Percentiles rank a stretch among this genome's conserved stretches.
Evolutionary conservation across 2,888 invertebrate genomes (phyloP).

Genomic region (Scotopteryx bipunctaria): DNA sequence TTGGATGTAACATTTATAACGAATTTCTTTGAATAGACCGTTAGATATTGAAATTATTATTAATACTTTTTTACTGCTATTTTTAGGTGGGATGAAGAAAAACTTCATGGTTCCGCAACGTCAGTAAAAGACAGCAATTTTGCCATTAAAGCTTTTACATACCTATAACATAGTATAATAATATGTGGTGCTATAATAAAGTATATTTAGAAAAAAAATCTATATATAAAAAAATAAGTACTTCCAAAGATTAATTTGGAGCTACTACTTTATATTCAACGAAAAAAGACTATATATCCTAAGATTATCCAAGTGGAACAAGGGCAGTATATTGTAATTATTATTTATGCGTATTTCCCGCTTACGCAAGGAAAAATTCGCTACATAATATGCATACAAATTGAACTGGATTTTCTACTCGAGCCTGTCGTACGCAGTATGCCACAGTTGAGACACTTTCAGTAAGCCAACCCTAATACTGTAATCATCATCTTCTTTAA

Average conservation of each 20-base stretch:
- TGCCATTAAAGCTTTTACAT: too few species aligned
- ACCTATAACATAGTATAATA: too few species aligned
- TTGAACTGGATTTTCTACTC: slow-evolving; percentile 33
- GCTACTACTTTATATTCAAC: slow-evolving; percentile 6
- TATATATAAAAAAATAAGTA: too few species aligned
- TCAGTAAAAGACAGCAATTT: too few species aligned
- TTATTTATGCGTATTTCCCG: slow-evolving; percentile 26
- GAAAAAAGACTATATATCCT: slow-evolving; percentile 5
- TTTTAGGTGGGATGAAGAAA: too few species aligned
- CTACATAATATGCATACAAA: slow-evolving; percentile 28
- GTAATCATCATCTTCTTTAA: too few species aligned
- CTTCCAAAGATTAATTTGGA: neutral
- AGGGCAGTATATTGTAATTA: slow-evolving; percentile 13
- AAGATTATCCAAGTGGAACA: slow-evolving; percentile 13
- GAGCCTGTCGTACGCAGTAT: slow-evolving; percentile 22
- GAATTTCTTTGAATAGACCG: neutral
- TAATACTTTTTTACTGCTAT: too few species aligned
- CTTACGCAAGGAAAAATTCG: slow-evolving; percentile 19
- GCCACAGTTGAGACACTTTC: slow-evolving; percentile 2
- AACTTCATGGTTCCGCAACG: too few species aligned
- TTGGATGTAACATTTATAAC: neutral
- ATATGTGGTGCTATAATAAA: too few species aligned
- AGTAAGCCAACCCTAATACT: slow-evolving; percentile 1
- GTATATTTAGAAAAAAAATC: too few species aligned
- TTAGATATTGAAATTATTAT: too few species aligned